Evolutionary conservation across 1,140 invertebrate genomes (phyloP), one percentile per base, ranked within the genome.

Genomic region (Penaeus indicus): DNA sequence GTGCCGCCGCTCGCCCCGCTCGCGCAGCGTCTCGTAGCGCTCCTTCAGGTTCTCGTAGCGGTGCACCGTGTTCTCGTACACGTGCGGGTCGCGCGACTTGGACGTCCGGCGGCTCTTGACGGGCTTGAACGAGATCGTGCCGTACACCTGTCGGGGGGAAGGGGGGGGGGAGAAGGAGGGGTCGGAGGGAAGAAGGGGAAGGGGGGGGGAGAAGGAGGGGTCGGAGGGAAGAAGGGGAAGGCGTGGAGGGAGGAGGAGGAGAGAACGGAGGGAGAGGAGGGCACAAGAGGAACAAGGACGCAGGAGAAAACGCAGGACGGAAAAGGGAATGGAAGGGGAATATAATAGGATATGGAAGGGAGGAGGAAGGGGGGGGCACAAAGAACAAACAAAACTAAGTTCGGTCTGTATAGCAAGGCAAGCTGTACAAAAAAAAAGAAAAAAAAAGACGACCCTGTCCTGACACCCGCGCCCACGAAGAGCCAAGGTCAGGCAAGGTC

Each of bases 91-190:
- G 38, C 84, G 83, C 27, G 84, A 54, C 82, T 88, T 88, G 69
- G 86, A 88, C 63, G 86, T 88, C 54, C 86, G 67, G 25, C 86
- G 80, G 27, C 86, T 88, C 72, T 88, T 88, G 72, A 88, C 72
- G 1, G 86, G 86, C 86, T 88, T 88, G 86, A 88, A 88, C 60
- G 86, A 88, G 83, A 88, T 88, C 21, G 86, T 88, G 72, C 86
- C 84, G 86, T 88, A 88, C 86, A 88, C 84, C 86, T 88, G 86
- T n/a, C 3, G 82, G 64, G 32, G 60, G 67, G 42, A 19, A 0
- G 10, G 79, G n/a, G 79, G 11, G 79, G n/a, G 16, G 60, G 42
- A 60, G 4, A n/a, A 13, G 42, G 25, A 13, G 13, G 79, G 25
- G 2, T 0, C 3, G 54, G 25, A n/a, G n/a, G 54, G 79, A 60